Base-by-base conservation (phyloP, 2,797 vertebrate species). In the Esox masquinongy region DNA sequence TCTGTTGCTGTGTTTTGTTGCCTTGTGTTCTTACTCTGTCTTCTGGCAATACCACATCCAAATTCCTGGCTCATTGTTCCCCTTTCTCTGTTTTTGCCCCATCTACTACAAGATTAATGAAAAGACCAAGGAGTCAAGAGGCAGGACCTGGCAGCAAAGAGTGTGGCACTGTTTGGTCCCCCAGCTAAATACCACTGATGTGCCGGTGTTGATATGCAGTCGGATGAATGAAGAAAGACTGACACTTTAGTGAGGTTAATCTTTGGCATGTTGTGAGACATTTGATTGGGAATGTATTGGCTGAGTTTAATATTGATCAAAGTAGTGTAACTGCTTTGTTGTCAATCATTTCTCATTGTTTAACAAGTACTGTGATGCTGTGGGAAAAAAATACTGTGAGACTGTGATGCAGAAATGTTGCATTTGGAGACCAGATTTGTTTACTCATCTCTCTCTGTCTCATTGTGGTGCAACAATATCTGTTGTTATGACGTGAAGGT, bases 61-160 rank as follows among this genome's bases (percentile, higher is more conserved):
- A 77, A 69, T 77, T 84, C 77, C 63, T 68, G 74, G 77, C 71
- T 73, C 75, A 71, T 31, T 73, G 26, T 15, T 79, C 71, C 43
- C 8, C 47, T 74, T 80, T 75, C 73, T 77, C 63, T 50, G 43
- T 8, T 39, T 29, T 24, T 24, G 0, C 11, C 22, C 6, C 9
- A 47, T 61, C 22, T 24, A 68, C 73, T 76, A 59, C 43, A 59
- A 26, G 70, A 76, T 82, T 75, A 77, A 70, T 70, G 31, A 68
- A n/a, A 24, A 47, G 68, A 72, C 68, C 39, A 19, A 70, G 17
- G 26, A 63, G 22, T 49, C 69, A 74, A 66, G 17, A 24, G 49
- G 11, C 14, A 14, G n/a, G 51, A 8, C 16, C 50, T 56, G 50
- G 39, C 43, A 66, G 14, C 0, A 39, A 81, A 70, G 49, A 29